A percentile compares a stretch with the other conserved stretches of the same genome.
Evolutionary conservation across 2,888 invertebrate species (phyloP).

Genomic region (Xestoiulus laeticollis): DNA sequence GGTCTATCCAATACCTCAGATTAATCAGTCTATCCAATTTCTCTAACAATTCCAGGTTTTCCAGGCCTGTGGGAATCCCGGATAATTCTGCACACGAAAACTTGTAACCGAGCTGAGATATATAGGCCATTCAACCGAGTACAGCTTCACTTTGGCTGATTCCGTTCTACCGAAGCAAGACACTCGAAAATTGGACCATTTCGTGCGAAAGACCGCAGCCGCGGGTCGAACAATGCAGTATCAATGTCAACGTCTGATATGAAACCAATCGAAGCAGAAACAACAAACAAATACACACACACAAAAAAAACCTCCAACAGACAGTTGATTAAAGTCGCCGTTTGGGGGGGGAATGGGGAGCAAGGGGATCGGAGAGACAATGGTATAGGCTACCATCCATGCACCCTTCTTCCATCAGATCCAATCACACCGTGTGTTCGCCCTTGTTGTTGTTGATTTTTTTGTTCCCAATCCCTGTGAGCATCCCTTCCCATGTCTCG

Average conservation of each 20-base stretch:
- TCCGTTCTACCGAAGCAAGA: background rate
- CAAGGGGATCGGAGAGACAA: too few relatives aligned
- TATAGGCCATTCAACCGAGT: too few relatives aligned
- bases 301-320: background rate
- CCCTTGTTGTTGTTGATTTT: too few relatives aligned
- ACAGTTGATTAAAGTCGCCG: slow-evolving; percentile 16
- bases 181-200: background rate
- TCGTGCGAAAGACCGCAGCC: background rate
- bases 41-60: too few relatives aligned
- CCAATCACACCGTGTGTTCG: background rate
- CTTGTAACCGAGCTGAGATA: too few relatives aligned
- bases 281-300: background rate
- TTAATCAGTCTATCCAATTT: too few relatives aligned
- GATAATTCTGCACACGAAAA: too few relatives aligned
- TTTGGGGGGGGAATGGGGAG: background rate
- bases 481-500: background rate
- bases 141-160: too few relatives aligned
- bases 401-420: background rate
- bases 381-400: background rate
- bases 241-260: background rate
- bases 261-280: slow-evolving; percentile 18
- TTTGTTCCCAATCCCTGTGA: too few relatives aligned
- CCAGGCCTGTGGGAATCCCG: too few relatives aligned
- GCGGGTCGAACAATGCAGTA: background rate
- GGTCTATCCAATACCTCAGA: too few relatives aligned